These are phyloP conservation scores for Thalassophryne amazonica DNA, from an alignment of 2,797 vertebrate species.

Conservation along the genomic window DNA sequence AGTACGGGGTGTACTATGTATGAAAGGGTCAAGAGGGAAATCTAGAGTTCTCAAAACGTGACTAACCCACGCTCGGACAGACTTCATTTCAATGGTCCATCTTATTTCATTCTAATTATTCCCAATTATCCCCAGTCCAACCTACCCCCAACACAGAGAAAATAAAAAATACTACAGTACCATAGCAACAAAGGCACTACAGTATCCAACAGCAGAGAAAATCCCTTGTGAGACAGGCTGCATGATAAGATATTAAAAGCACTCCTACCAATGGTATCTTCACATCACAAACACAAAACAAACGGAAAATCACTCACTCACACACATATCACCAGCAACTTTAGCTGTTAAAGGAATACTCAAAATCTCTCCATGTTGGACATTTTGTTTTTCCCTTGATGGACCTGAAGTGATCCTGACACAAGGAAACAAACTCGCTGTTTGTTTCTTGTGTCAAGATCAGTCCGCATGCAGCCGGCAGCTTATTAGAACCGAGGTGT, in stretches of 20 bases:
- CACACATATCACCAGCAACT: neutral
- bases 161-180: neutral
- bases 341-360: neutral
- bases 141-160: too few species aligned
- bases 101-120: too few species aligned
- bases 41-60: too few species aligned
- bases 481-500: neutral
- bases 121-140: too few species aligned
- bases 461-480: neutral
- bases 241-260: slow-evolving; percentile 2
- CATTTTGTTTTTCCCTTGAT: too few species aligned
- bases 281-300: neutral
- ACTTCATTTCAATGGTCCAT: too few species aligned
- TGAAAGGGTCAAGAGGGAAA: too few species aligned
- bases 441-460: too few species aligned
- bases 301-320: neutral
- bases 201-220: neutral
- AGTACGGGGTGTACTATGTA: too few species aligned
- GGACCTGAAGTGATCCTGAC: slow-evolving; percentile 7
- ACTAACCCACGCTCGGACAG: too few species aligned
- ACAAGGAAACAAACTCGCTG: neutral
- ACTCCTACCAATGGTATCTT: too few species aligned
- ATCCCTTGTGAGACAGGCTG: neutral
- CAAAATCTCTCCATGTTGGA: too few species aligned
- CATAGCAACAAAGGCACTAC: slow-evolving; percentile 1